These are phyloP conservation scores for Rhinella marina DNA, from an alignment of 2,797 vertebrate species.

Conservation along the genomic window DNA sequence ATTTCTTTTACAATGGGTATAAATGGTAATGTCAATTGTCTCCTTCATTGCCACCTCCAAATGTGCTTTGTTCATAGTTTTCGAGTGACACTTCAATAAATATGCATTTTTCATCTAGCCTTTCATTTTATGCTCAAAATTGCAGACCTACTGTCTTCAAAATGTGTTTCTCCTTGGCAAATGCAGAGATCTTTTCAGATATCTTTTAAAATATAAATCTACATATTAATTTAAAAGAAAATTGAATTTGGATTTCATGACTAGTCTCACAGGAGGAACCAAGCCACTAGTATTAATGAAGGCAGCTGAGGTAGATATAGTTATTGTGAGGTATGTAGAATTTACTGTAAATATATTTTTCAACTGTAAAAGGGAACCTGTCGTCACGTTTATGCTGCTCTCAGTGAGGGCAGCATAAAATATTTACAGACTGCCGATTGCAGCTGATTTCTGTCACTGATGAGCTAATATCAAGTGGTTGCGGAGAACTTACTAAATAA, in stretches of 20 bases:
- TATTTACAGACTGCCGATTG: too few relatives aligned
- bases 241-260: not conserved
- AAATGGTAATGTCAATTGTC: conserved; percentile 8
- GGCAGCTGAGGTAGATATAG: not conserved
- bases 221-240: not conserved
- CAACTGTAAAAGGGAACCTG: not conserved
- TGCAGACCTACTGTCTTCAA: not conserved
- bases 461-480: too few relatives aligned
- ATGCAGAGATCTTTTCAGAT: not conserved
- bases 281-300: not conserved
- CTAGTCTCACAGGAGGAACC: not conserved
- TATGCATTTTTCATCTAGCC: not conserved
- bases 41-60: conserved; percentile 41
- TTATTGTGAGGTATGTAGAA: not conserved
- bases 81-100: conserved; percentile 46
- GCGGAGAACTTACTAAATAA: too few relatives aligned
- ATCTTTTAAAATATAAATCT: not conserved
- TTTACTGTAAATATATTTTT: not conserved
- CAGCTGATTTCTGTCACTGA: too few relatives aligned
- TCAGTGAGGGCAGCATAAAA: too few relatives aligned
- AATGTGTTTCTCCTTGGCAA: not conserved
- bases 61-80: conserved; percentile 43
- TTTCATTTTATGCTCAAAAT: not conserved
- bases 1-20: not conserved
- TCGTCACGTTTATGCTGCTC: too few relatives aligned